These are phyloP conservation scores for Pecten maximus DNA, from an alignment of 2,888 invertebrate species.

Conservation along the genomic window DNA sequence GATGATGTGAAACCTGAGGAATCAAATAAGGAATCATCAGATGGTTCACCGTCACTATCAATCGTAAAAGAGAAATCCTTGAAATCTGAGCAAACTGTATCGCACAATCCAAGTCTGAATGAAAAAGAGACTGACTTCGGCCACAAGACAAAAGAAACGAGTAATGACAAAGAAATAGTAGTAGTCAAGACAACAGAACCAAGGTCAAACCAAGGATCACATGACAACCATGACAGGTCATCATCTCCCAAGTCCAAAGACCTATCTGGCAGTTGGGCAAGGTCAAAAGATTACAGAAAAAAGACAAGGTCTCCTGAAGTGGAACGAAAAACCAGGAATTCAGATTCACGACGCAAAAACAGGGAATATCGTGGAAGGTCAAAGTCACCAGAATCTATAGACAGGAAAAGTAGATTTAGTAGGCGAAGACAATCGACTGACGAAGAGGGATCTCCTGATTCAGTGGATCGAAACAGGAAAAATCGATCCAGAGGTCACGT, in stretches of 20 bases:
- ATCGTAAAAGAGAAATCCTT: background rate
- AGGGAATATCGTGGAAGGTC: background rate
- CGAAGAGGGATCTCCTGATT: background rate
- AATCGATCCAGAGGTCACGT: background rate
- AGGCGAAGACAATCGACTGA: background rate
- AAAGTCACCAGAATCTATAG: background rate
- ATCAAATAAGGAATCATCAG: background rate
- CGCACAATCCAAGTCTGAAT: background rate
- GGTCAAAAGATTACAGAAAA: background rate
- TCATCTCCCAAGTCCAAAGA: background rate
- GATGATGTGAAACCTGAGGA: background rate
- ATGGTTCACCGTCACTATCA: background rate
- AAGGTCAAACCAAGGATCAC: background rate
- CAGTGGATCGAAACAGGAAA: background rate
- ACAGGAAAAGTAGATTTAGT: background rate
- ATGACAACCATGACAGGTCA: background rate
- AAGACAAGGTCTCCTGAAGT: background rate
- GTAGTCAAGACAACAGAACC: background rate
- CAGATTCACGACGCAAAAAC: background rate
- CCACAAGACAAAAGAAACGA: conserved; percentile 38
- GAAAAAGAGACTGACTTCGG: conserved; percentile 30
- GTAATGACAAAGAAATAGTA: background rate
- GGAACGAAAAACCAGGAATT: conserved; percentile 16
- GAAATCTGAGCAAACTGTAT: background rate
- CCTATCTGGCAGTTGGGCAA: background rate